These are phyloP conservation scores for Thecophora atra DNA, from an alignment of 2,888 invertebrate genomes.

Conservation along the genomic window DNA sequence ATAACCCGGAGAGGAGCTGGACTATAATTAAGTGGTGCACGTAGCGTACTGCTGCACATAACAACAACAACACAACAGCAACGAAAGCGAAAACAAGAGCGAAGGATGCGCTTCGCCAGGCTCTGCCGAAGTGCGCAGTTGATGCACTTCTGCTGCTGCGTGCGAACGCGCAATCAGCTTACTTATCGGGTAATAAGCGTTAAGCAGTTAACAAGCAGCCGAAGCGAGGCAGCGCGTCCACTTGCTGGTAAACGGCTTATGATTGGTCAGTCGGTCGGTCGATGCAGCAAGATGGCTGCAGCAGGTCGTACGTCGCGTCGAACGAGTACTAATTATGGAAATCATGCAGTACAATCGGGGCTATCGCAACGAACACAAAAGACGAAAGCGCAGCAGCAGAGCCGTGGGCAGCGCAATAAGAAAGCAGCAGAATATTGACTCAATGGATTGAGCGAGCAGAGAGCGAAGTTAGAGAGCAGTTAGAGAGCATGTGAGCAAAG, in stretches of 20 bases:
- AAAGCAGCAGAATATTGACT: constrained; percentile 14
- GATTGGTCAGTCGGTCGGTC: constrained; percentile 22
- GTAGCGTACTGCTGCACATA: constrained; percentile 17
- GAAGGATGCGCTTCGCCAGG: not conserved
- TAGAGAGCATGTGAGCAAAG: not conserved
- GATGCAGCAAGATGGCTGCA: constrained; percentile 31
- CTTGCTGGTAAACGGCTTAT: not conserved
- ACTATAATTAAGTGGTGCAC: constrained; percentile 19
- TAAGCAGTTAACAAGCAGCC: constrained; percentile 36
- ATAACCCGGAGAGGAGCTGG: constrained; percentile 24
- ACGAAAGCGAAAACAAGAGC: constrained; percentile 27
- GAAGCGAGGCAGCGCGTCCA: constrained; percentile 5
- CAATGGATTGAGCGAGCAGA: constrained; percentile 7
- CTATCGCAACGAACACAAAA: not conserved
- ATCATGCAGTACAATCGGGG: constrained; percentile 44
- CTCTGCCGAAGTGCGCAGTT: constrained; percentile 24
- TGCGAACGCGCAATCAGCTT: constrained; percentile 23
- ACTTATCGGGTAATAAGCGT: constrained; percentile 34
- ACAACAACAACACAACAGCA: constrained; percentile 33
- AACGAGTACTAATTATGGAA: constrained; percentile 52
- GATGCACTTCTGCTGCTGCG: constrained; percentile 35
- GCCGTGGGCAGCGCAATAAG: not conserved
- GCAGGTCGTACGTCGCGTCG: constrained; percentile 35
- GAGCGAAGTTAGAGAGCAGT: no score
- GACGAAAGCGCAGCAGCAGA: not conserved